A percentile compares a stretch with the other conserved stretches of the same genome.
These are phyloP conservation scores for Odontophorus gujanensis DNA, from an alignment of 2,113 vertebrate genomes.

Conservation along the genomic window DNA sequence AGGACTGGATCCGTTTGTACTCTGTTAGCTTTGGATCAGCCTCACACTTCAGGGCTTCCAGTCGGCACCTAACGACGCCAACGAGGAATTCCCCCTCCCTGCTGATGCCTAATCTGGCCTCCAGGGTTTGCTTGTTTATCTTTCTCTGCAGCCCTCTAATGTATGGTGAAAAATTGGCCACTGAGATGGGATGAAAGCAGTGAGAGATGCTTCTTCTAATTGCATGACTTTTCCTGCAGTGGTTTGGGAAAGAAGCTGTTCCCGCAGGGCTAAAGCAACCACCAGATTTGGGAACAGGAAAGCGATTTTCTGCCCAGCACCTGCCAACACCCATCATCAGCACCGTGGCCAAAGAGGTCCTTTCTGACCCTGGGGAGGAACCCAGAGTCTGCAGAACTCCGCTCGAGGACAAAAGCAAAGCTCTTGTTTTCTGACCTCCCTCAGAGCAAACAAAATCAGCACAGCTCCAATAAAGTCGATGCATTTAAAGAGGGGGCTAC, in stretches of 20 bases:
- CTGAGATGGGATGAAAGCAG: fast-evolving
- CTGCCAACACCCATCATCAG: fast-evolving
- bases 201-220: not conserved
- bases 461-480: constrained; percentile 17
- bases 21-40: not conserved
- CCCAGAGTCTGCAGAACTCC: not conserved
- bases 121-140: not conserved
- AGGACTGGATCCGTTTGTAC: not conserved
- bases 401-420: not conserved
- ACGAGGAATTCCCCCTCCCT: constrained; percentile 1
- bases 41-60: not conserved
- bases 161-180: fast-evolving
- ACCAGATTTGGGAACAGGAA: not conserved
- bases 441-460: not conserved
- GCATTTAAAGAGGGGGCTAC: not conserved
- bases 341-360: fast-evolving
- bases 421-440: not conserved
- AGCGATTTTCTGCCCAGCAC: not conserved
- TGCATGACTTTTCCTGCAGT: not conserved
- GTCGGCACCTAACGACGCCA: not conserved
- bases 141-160: not conserved
- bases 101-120: not conserved
- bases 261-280: not conserved
- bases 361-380: not conserved
- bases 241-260: not conserved